These are phyloP conservation scores for Triplophysa yarkandensis DNA, from an alignment of 2,797 vertebrate species.

Conservation along the genomic window DNA sequence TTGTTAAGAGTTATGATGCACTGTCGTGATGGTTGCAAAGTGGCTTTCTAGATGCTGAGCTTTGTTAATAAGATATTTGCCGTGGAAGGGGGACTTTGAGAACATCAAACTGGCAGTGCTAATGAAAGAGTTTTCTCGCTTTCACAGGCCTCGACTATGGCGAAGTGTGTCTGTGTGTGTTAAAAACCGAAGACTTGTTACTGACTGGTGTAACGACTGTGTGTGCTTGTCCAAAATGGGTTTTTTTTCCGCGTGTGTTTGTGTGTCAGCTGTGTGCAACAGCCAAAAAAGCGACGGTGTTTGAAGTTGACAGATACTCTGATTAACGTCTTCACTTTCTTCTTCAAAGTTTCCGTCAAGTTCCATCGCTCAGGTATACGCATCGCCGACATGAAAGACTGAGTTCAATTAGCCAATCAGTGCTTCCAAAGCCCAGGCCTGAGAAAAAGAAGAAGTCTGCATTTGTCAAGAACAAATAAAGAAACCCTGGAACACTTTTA, in stretches of 20 bases:
- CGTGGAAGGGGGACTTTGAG: neutral
- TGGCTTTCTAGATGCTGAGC: slow-evolving; percentile 16
- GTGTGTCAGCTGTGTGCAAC: slow-evolving; percentile 35
- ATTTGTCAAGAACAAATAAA: slow-evolving; percentile 30
- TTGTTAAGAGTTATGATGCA: neutral
- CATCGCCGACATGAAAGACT: slow-evolving; percentile 48
- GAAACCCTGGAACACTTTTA: slow-evolving; percentile 7
- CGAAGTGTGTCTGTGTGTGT: slow-evolving; percentile 28
- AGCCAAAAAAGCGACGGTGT: slow-evolving; percentile 36
- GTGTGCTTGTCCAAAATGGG: neutral
- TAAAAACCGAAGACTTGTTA: slow-evolving; percentile 42
- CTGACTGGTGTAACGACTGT: slow-evolving; percentile 26
- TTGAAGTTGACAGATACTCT: slow-evolving; percentile 55
- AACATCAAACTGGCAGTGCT: slow-evolving; percentile 40
- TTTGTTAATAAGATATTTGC: slow-evolving; percentile 13
- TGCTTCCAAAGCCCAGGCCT: slow-evolving; percentile 18
- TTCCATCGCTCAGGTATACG: slow-evolving; percentile 42
- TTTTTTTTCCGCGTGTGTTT: slow-evolving; percentile 29
- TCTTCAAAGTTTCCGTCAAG: slow-evolving; percentile 51
- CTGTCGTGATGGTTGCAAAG: slow-evolving; percentile 9
- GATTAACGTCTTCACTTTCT: slow-evolving; percentile 50
- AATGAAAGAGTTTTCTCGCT: slow-evolving; percentile 44
- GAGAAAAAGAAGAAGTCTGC: slow-evolving; percentile 5
- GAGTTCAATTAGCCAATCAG: slow-evolving; percentile 50
- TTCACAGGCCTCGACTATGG: slow-evolving; percentile 11